Evolutionary conservation across 2,797 vertebrate genomes (phyloP).

Genomic region (Poecilia gillii): DNA sequence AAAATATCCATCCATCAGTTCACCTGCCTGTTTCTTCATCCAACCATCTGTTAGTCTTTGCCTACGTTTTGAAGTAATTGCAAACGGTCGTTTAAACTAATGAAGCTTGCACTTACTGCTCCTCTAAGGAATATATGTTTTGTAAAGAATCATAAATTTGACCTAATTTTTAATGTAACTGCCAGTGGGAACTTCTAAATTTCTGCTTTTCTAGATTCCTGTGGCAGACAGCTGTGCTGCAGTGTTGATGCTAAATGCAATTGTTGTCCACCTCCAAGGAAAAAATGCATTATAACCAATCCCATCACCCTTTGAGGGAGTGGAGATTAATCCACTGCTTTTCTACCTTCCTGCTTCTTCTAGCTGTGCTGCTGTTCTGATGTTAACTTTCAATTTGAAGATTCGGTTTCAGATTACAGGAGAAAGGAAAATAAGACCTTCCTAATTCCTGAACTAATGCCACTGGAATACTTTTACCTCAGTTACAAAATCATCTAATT

Average conservation of each 20-base stretch:
- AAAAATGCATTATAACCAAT: neutral
- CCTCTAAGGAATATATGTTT: neutral
- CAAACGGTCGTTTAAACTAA: neutral
- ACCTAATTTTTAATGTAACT: neutral
- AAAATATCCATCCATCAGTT: neutral
- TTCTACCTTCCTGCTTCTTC: neutral
- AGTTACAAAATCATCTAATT: neutral
- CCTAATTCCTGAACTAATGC: neutral
- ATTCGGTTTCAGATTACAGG: neutral
- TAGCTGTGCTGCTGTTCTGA: neutral
- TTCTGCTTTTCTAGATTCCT: neutral
- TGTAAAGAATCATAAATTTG: neutral
- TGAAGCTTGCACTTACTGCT: neutral
- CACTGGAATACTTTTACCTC: neutral
- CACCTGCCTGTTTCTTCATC: neutral
- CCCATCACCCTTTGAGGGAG: neutral
- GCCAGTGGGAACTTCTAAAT: neutral
- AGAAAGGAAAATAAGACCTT: neutral
- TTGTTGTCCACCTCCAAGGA: neutral
- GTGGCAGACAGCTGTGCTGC: neutral
- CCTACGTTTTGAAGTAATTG: neutral
- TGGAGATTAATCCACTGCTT: neutral
- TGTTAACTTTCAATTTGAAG: neutral
- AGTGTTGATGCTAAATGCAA: neutral
- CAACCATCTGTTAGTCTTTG: neutral